phyloP scores from a whole-genome alignment of 2,113 vertebrate genomes.

The Phalacrocorax pelagicus region DNA sequence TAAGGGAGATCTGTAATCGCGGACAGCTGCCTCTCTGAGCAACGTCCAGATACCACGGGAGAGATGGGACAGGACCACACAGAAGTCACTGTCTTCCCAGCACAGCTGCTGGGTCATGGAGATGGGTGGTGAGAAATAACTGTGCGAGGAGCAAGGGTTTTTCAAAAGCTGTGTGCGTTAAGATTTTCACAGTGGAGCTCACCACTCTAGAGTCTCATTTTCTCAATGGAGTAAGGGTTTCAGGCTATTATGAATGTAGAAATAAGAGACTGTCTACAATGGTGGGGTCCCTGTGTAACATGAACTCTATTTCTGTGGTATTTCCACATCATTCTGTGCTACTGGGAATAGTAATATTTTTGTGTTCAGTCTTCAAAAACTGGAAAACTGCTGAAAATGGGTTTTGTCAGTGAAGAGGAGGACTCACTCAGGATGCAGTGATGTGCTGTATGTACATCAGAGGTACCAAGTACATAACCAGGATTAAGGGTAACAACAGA shows the following conservation, averaged over 20 bases:
- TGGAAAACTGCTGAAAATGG: conserved; percentile 3
- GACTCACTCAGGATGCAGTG: not conserved
- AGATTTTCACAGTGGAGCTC: not conserved
- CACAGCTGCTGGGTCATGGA: not conserved
- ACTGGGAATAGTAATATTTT: not conserved
- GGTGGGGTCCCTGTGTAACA: not conserved
- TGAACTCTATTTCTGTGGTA: not conserved
- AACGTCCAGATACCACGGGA: not conserved
- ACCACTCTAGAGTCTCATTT: not conserved
- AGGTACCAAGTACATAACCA: not conserved
- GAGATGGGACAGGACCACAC: conserved; percentile 34
- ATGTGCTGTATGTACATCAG: not conserved
- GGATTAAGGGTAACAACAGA: not conserved
- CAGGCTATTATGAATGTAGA: not conserved
- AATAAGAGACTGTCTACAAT: not conserved
- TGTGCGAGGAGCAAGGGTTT: not conserved
- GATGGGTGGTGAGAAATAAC: not conserved
- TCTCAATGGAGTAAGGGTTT: not conserved
- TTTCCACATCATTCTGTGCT: not conserved
- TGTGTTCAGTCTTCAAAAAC: not conserved
- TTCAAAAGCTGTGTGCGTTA: not conserved
- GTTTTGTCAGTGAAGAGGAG: not conserved
- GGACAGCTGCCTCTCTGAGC: conserved; percentile 34
- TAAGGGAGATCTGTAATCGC: not conserved
- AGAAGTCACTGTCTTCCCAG: not conserved